A percentile compares a stretch with the other conserved stretches of the same genome.
Conservation (phyloP, 2,888 invertebrate species). For the Cetonia aurata region DNA sequence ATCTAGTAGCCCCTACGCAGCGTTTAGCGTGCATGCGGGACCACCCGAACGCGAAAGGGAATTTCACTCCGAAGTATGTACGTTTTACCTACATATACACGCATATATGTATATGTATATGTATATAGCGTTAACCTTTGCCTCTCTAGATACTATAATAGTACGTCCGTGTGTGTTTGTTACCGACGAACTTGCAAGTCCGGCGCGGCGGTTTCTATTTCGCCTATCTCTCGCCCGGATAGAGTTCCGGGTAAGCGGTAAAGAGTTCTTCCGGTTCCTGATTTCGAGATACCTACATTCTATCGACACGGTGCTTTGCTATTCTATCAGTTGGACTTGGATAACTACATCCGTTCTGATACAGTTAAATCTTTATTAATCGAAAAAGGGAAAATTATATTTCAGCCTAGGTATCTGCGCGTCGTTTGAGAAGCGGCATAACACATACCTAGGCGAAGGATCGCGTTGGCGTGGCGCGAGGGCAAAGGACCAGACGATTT, state of each 20-base stretch:
- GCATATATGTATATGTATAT: no score
- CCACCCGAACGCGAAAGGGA: conserved; percentile 37
- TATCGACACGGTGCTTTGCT: conserved; percentile 5
- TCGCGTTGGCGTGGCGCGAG: no score
- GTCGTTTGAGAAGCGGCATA: no score
- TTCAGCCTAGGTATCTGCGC: no score
- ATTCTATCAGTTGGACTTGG: no score
- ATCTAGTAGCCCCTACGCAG: conserved; percentile 66
- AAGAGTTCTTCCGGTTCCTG: conserved; percentile 40
- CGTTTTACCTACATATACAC: background rate
- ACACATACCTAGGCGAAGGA: no score
- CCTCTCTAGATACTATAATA: background rate
- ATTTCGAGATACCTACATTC: conserved; percentile 23
- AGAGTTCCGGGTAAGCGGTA: conserved; percentile 22
- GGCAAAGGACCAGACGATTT: conserved; percentile 62
- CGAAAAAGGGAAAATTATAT: no score
- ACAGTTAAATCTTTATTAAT: background rate
- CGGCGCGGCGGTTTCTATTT: background rate
- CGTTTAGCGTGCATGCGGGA: conserved; percentile 61
- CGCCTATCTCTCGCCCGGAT: conserved; percentile 19
- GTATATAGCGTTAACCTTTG: background rate
- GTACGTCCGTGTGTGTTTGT: background rate
- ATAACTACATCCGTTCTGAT: background rate
- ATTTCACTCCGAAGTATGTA: conserved; percentile 16
- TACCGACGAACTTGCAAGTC: no score